Percentiles rank a stretch among this genome's conserved stretches.
These are phyloP conservation scores for Drosophila tsacasi DNA, from an alignment of 1,140 invertebrate genomes.

Conservation along the genomic window DNA sequence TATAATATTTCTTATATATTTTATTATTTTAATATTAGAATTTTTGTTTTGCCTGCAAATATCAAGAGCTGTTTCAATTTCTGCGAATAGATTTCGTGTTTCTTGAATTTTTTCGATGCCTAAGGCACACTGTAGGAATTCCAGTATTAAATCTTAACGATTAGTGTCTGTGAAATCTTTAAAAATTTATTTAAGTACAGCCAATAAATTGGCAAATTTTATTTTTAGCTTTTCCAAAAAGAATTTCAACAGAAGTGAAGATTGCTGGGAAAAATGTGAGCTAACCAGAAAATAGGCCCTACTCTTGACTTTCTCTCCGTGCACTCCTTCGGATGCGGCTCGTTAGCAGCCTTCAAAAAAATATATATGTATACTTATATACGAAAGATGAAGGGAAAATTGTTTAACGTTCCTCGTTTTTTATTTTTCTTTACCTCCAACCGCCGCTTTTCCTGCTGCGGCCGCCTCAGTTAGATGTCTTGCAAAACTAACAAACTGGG, in stretches of 20 bases:
- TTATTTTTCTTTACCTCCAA: background rate
- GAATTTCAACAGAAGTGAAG: no score
- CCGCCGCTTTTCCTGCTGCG: background rate
- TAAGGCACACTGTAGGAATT: rapidly evolving
- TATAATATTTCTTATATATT: no score
- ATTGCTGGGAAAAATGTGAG: no score
- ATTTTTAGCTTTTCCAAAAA: no score
- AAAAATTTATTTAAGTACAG: background rate
- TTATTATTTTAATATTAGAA: background rate
- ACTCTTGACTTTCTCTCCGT: background rate
- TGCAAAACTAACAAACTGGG: slow-evolving; percentile 58
- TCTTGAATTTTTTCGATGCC: background rate
- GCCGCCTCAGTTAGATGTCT: slow-evolving; percentile 53
- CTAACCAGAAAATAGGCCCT: no score
- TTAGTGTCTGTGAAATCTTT: no score
- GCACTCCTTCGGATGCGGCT: slow-evolving; percentile 8
- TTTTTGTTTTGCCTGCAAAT: background rate
- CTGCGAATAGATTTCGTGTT: background rate
- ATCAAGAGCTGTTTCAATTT: background rate
- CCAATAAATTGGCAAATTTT: background rate
- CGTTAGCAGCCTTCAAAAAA: slow-evolving; percentile 11
- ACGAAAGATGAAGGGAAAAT: slow-evolving; percentile 22
- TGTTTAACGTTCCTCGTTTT: slow-evolving; percentile 23
- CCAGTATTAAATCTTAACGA: no score
- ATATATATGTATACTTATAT: background rate